Evolutionary conservation across 2,888 invertebrate genomes (phyloP).

Genomic region (Netelia inedita): DNA sequence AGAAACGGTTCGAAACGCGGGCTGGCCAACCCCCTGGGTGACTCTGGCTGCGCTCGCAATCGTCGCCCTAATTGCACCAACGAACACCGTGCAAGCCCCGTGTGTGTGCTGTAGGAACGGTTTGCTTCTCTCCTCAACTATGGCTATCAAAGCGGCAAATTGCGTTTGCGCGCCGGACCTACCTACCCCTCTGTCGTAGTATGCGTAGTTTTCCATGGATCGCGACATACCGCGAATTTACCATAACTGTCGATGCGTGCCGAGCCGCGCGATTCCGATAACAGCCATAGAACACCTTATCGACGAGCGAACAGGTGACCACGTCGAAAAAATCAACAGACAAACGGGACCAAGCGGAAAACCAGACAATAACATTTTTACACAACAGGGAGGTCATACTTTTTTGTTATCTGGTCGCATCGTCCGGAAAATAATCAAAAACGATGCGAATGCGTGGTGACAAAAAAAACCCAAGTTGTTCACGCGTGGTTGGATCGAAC

Average conservation of each 20-base stretch:
- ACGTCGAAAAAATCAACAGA: too few relatives aligned
- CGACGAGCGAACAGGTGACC: too few relatives aligned
- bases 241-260: neutral
- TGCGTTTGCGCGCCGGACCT: slow-evolving; percentile 65
- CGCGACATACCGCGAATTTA: neutral
- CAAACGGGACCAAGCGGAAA: too few relatives aligned
- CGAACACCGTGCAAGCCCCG: neutral
- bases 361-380: too few relatives aligned
- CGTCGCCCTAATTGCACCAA: slow-evolving; percentile 16
- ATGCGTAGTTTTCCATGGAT: neutral
- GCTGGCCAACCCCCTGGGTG: slow-evolving; percentile 25
- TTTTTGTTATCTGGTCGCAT: too few relatives aligned
- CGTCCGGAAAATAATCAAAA: too few relatives aligned
- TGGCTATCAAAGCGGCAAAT: slow-evolving; percentile 75
- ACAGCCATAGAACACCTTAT: too few relatives aligned
- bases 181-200: neutral
- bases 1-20: slow-evolving; percentile 34
- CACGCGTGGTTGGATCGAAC: too few relatives aligned
- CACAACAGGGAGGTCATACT: too few relatives aligned
- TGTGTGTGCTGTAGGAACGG: slow-evolving; percentile 10
- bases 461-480: too few relatives aligned
- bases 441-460: too few relatives aligned
- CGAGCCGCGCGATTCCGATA: too few relatives aligned
- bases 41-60: slow-evolving; percentile 44
- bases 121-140: slow-evolving; percentile 37